Evolutionary conservation across 2,113 vertebrate genomes (phyloP).

Genomic region (Anarrhichthys ocellatus): DNA sequence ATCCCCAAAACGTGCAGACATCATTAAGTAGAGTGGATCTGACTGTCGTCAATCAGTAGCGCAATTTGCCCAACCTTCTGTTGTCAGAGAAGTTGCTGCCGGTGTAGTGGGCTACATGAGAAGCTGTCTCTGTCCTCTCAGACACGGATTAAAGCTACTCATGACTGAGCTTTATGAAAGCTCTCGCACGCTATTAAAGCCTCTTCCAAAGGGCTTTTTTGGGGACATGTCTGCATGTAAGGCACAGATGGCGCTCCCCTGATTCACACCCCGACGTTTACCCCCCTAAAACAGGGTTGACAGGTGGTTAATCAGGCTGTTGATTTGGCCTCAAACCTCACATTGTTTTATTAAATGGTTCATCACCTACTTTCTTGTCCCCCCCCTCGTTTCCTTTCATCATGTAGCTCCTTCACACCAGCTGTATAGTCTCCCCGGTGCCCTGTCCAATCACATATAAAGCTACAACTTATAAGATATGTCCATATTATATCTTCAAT

Average conservation of each 20-base stretch:
- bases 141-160: conserved; percentile 55
- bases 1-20: neutral
- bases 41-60: conserved; percentile 35
- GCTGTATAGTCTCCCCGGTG: neutral
- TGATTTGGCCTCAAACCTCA: conserved; percentile 38
- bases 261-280: conserved; percentile 40
- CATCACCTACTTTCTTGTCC: conserved; percentile 18
- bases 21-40: neutral
- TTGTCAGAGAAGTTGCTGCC: conserved; percentile 10
- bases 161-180: conserved; percentile 48
- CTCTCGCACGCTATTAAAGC: conserved; percentile 51
- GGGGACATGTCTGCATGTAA: conserved; percentile 44
- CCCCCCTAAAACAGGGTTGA: conserved; percentile 44
- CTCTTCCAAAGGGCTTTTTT: conserved; percentile 50
- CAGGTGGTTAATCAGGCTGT: conserved; percentile 22
- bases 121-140: conserved; percentile 40
- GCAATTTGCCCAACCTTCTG: conserved; percentile 27
- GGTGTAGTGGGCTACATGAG: conserved; percentile 3
- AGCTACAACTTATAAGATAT: neutral
- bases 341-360: conserved; percentile 28
- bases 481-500: neutral
- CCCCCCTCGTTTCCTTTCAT: neutral
- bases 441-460: neutral
- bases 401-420: neutral
- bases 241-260: conserved; percentile 68